Evolutionary conservation across 1,140 invertebrate species (phyloP).

Genomic region (Plutomurus gul): DNA sequence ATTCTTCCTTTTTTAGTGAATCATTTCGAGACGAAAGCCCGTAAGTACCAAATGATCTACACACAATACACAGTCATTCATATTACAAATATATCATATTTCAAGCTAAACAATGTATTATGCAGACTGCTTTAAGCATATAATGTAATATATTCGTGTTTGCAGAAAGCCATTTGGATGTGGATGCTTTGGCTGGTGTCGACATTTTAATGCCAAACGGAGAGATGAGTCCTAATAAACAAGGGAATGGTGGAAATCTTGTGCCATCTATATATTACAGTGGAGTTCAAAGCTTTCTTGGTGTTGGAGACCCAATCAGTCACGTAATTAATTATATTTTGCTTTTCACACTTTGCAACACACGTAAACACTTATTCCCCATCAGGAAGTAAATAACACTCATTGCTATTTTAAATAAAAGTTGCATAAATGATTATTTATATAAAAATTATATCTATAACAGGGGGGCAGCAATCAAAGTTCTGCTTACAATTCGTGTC

Average conservation of each 20-base stretch:
- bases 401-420: background rate
- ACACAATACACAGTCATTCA: background rate
- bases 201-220: slow-evolving; percentile 51
- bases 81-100: background rate
- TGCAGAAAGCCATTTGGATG: slow-evolving; percentile 48
- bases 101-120: no score
- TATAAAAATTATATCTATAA: slow-evolving; percentile 6
- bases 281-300: slow-evolving; percentile 48
- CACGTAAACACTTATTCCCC: background rate
- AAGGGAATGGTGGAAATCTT: background rate
- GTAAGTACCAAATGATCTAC: slow-evolving; percentile 43
- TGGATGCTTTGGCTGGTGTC: slow-evolving; percentile 49
- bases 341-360: background rate
- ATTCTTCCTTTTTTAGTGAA: slow-evolving; percentile 53
- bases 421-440: background rate
- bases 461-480: slow-evolving; percentile 53
- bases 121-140: no score
- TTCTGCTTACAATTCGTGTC: slow-evolving; percentile 56
- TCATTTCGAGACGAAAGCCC: slow-evolving; percentile 53
- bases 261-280: slow-evolving; percentile 53
- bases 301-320: slow-evolving; percentile 53
- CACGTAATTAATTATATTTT: slow-evolving; percentile 38
- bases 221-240: slow-evolving; percentile 52
- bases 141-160: background rate
- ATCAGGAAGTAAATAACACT: background rate